These are phyloP conservation scores for Myotis yumanensis DNA, from an alignment of 2,113 vertebrate genomes.

Conservation along the genomic window DNA sequence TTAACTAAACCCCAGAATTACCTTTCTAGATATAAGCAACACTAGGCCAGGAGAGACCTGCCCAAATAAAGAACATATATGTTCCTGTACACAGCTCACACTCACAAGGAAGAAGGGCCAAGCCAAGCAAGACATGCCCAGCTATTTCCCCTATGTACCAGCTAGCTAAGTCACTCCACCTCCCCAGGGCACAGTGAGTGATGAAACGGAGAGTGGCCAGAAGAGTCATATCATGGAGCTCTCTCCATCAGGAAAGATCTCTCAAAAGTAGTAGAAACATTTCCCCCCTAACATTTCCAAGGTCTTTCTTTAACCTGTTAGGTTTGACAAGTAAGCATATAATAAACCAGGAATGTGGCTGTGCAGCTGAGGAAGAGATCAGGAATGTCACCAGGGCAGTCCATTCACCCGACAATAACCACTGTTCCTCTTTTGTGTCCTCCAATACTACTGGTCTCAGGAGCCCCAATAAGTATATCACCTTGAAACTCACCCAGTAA, in stretches of 20 bases:
- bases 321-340: background rate
- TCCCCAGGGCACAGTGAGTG: background rate
- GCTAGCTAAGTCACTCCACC: background rate
- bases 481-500: constrained; percentile 7
- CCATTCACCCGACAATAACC: background rate
- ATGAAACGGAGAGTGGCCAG: background rate
- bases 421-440: background rate
- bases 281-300: background rate
- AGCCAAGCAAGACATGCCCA: background rate
- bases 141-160: background rate
- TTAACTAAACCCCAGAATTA: background rate
- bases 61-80: background rate
- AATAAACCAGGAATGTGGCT: background rate
- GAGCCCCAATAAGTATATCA: background rate
- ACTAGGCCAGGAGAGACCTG: background rate
- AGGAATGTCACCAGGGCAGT: background rate
- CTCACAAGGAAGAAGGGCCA: background rate
- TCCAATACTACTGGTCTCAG: background rate
- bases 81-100: background rate
- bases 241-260: background rate
- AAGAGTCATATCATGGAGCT: background rate
- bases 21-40: background rate
- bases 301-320: background rate
- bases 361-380: background rate
- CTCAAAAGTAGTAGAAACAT: background rate